Base-by-base conservation (phyloP, 2,113 vertebrate genomes). In the Suncus etruscus region DNA sequence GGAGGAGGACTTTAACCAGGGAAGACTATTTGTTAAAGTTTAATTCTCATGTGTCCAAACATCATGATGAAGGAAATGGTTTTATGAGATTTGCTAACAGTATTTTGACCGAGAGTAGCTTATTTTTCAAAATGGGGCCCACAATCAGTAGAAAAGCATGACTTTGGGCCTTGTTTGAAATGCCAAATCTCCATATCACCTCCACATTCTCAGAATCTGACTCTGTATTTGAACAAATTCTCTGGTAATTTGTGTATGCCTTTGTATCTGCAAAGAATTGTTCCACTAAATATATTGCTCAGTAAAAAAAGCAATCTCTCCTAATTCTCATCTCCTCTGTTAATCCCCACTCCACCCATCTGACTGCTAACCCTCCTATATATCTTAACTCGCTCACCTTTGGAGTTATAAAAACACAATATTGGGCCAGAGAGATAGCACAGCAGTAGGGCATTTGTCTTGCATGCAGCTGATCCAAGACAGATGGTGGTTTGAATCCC, bases 341-440 rank as follows among this genome's bases (percentile, higher is more conserved):
- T 31, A 69, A 0, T 83, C 50, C 29, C 83, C 22, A 47, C 7
- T 8, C 5, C 29, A 8, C 7, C 61, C 5, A 66, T 51, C 9
- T 48, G 5, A 51, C 48, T 89, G 79, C 63, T 69, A 39, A 74
- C 8, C 24, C 20, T 31, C 8, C 12, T 45, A 20, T 58, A 48
- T 72, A 29, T 76, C 32, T 50, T 24, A 63, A 24, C 5, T 39
- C 39, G 3, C 39, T 39, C 11, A 76, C 6, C 11, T 22, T 74
- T 78, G n/a, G 27, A 12, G 68, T 47, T 70, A 76, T 66, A 50
- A 86, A 80, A 68, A 50, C 20, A 85, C 74, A 94, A 22, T 68
- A 29, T 39, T 74, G 4, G 27, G 16, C 47, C 70, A 89, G 32
- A 61, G 50, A 48, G 73, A 27, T 32, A 82, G 16, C 39, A 39